Evolutionary conservation across 2,888 invertebrate genomes (phyloP), one percentile per base, ranked within the genome.

Genomic region (Acrobasis consociella): DNA sequence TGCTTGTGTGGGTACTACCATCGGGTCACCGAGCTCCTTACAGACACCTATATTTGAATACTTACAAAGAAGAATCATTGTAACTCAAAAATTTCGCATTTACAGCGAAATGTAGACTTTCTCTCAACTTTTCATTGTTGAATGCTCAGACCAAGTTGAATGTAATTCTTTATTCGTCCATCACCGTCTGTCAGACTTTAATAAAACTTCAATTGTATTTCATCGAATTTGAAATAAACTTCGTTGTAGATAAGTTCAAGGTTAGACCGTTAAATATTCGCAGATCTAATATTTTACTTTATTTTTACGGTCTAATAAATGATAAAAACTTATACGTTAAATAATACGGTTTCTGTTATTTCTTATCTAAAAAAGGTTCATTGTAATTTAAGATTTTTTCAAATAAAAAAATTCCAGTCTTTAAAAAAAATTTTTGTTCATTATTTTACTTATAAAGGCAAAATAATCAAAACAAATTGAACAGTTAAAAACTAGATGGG

Each of bases 161-260:
- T 46, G 46, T 13, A 46, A 13, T 46, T 22, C 22, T 22, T 22
- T 22, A 22, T 22, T 46, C 46, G 46, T 46, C 46, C n/a, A 46
- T 13, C 11, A n/a, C 46, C n/a, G 46, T 11, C 46, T 46, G 46
- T 13, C 13, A 46, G 13, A 46, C 46, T 46, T 46, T 46, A 46
- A 46, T 13, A 46, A 46, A 46, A 46, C 46, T 46, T 46, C n/a
- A 46, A 46, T 46, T 46, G 46, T 46, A 46, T n/a, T 46, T 46
- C n/a, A 46, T 46, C 13, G 13, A 46, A 46, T 5, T 46, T 46
- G n/a, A n/a, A 46, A 46, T 13, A 46, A 46, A 46, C 7, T 46
- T 46, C 11, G 10, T 13, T 46, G 46, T 46, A 46, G 46, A 46
- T 46, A 46, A 46, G 10, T 11, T 46, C 13, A n/a, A 46, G 46